phyloP scores from a whole-genome alignment of 2,797 vertebrate genomes.

The Silurus aristotelis region DNA sequence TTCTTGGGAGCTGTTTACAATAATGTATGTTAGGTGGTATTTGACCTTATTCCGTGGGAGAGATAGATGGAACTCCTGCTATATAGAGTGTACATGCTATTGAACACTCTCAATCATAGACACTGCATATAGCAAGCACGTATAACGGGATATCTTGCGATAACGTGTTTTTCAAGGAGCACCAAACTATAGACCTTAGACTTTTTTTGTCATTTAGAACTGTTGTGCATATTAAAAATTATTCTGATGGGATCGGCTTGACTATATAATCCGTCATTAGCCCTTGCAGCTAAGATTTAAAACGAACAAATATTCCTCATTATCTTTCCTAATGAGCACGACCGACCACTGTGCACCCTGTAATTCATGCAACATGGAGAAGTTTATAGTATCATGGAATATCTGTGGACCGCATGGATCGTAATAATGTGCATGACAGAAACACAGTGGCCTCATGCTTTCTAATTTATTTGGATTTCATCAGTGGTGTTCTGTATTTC shows the following conservation, averaged over 20 bases:
- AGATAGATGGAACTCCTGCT: constrained; percentile 51
- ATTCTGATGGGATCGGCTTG: constrained; percentile 19
- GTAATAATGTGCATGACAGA: constrained; percentile 41
- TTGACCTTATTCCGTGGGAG: constrained; percentile 52
- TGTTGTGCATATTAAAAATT: constrained; percentile 1
- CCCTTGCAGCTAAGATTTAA: constrained; percentile 35
- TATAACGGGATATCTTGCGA: constrained; percentile 18
- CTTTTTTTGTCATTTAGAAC: constrained; percentile 4
- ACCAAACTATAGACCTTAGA: constrained; percentile 2
- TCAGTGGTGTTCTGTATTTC: constrained; percentile 56
- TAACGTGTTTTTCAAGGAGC: constrained; percentile 33
- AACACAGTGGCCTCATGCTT: constrained; percentile 45
- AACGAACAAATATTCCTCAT: constrained; percentile 44
- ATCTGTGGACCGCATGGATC: constrained; percentile 29
- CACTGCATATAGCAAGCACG: background rate
- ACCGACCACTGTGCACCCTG: constrained; percentile 41
- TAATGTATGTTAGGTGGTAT: constrained; percentile 52
- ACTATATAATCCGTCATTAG: constrained; percentile 42
- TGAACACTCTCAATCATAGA: constrained; percentile 33
- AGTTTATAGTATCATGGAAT: constrained; percentile 45
- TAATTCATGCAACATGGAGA: constrained; percentile 50
- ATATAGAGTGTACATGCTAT: constrained; percentile 18
- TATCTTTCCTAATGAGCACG: constrained; percentile 51
- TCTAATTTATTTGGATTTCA: constrained; percentile 60
- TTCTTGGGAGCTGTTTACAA: constrained; percentile 46